Base-by-base conservation (phyloP, 2,888 invertebrate species). In the Harpalus rubripes region DNA sequence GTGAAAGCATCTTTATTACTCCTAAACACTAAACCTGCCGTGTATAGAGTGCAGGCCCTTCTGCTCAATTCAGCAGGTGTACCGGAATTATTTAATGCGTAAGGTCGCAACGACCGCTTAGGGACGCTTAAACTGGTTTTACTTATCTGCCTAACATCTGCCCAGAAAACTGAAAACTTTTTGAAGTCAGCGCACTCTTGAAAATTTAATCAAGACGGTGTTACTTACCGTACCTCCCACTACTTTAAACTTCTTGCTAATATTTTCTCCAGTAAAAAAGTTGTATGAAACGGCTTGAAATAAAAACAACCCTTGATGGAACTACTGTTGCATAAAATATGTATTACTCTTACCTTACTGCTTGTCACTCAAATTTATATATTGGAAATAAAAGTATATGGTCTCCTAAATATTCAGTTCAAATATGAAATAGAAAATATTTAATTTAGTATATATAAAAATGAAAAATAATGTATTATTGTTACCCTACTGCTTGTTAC, bases 141-240 rank as follows among this genome's bases (percentile, higher is more conserved):
- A 83, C 83, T 83, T 83, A 83, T 83, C 83, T 74, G 59, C 76
- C 41, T 22, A 83, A 74, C 83, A 83, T 83, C 83, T 83, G 83
- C 74, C 39, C 32, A 61, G 76, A 74, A 61, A 83, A 83, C 83
- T 74, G 76, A 83, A 83, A 83, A 83, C 72, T 83, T 83, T 83
- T 83, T 74, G 76, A 83, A 83, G 74, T 83, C 83, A 74, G 52
- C 58, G 83, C 61, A 83, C 83, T 76, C 83, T 61, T 83, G 44
- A 83, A 83, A 83, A 83, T 83, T 83, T 83, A 83, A 83, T 83
- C 83, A 83, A 83, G 83, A 61, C 83, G 74, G 59, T 52, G 82
- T 82, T 81, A 81, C 68, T 81, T 68, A 41, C 41, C 41, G 39
- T 15, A 18, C 44, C 44, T n/a, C 1, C 74, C 18, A 39, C 82